Conservation (phyloP, 2,113 vertebrate species). For the Caretta caretta region DNA sequence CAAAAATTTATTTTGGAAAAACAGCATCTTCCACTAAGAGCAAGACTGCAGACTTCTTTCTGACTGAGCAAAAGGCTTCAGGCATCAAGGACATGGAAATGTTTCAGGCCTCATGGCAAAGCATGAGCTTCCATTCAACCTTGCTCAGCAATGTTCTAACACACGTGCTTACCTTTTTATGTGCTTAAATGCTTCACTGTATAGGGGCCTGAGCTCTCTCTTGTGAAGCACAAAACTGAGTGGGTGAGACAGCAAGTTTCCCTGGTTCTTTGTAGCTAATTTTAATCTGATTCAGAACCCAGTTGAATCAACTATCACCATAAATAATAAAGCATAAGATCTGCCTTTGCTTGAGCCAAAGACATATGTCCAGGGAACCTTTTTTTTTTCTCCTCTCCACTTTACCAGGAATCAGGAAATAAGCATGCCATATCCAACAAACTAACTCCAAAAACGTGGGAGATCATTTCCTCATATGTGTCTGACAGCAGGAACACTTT, state of each 20-base stretch:
- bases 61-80: background rate
- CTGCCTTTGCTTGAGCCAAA: background rate
- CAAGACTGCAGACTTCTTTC: constrained; percentile 9
- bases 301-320: background rate
- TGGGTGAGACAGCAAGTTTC: background rate
- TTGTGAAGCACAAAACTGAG: background rate
- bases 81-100: background rate
- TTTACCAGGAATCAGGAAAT: background rate
- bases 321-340: background rate
- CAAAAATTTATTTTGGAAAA: constrained; percentile 11
- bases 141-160: background rate
- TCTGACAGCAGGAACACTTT: background rate
- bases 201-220: background rate
- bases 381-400: background rate
- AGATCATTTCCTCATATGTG: background rate
- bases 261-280: background rate
- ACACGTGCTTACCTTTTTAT: background rate
- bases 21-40: background rate
- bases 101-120: background rate
- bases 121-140: background rate
- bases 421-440: background rate
- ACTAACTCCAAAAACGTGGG: background rate
- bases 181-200: background rate
- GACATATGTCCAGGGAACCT: background rate
- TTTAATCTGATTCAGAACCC: background rate